Conservation (phyloP, 2,797 vertebrate species). For the Macropodus opercularis region DNA sequence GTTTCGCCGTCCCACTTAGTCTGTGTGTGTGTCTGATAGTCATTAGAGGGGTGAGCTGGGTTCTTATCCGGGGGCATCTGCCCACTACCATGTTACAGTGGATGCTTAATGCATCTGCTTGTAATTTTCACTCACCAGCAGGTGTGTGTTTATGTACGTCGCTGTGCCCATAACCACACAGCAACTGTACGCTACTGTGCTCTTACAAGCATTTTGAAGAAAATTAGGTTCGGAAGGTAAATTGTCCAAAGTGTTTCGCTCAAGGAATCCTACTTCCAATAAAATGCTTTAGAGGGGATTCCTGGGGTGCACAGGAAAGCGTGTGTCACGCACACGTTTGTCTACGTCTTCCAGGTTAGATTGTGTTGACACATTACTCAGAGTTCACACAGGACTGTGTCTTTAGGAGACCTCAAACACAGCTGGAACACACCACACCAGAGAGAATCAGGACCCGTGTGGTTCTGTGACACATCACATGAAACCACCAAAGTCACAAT, state of each 20-base stretch:
- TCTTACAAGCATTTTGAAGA: conserved; percentile 24
- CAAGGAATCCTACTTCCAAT: conserved; percentile 11
- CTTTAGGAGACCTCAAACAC: conserved; percentile 52
- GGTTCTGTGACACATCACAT: conserved; percentile 46
- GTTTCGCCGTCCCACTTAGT: conserved; percentile 47
- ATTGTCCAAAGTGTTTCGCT: conserved; percentile 17
- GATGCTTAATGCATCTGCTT: conserved; percentile 62
- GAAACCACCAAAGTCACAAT: conserved; percentile 46
- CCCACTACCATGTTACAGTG: conserved; percentile 46
- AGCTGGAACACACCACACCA: conserved; percentile 57
- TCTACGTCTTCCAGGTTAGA: conserved; percentile 30
- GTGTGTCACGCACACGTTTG: conserved; percentile 10
- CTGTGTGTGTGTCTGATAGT: conserved; percentile 62
- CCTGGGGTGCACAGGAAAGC: conserved; percentile 26
- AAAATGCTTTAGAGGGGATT: conserved; percentile 39
- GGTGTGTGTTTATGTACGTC: conserved; percentile 56
- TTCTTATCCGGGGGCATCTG: conserved; percentile 63
- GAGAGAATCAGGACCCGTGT: conserved; percentile 44
- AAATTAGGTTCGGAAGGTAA: conserved; percentile 34
- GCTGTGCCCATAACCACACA: conserved; percentile 29
- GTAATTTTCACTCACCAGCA: conserved; percentile 68
- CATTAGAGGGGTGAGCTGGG: conserved; percentile 60
- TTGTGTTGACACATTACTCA: conserved; percentile 20
- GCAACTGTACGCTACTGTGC: conserved; percentile 37
- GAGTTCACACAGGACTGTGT: conserved; percentile 44